Evolutionary conservation across 2,888 invertebrate species (phyloP).

Genomic region (Tyria jacobaeae): DNA sequence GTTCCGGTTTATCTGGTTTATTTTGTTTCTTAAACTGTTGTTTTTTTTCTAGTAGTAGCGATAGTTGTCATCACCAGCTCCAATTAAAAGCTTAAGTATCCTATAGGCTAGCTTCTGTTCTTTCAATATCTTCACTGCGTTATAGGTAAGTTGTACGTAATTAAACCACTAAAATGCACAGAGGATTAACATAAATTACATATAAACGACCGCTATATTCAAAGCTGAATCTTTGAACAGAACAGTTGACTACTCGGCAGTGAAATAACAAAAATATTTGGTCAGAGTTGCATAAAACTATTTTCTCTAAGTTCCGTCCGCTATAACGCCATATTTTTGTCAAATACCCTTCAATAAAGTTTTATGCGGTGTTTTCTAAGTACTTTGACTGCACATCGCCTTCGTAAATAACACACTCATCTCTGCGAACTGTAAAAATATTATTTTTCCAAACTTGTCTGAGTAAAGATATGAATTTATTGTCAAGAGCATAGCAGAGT

Average conservation of each 20-base stretch:
- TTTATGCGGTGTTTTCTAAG: slow-evolving; percentile 37
- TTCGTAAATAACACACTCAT: slow-evolving; percentile 43
- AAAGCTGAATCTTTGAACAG: neutral
- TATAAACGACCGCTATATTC: neutral
- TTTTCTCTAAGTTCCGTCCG: slow-evolving; percentile 1
- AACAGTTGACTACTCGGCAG: neutral
- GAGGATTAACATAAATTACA: no score
- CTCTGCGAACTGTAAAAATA: slow-evolving; percentile 40
- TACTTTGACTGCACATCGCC: slow-evolving; percentile 29
- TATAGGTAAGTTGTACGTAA: no score
- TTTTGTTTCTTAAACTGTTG: no score
- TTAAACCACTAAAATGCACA: no score
- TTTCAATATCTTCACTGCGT: no score
- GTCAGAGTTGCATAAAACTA: slow-evolving; percentile 1
- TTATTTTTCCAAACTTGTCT: slow-evolving; percentile 35
- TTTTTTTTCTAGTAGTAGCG: no score
- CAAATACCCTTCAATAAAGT: slow-evolving; percentile 36
- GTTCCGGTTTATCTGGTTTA: no score
- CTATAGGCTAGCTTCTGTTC: no score
- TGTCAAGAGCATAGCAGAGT: slow-evolving; percentile 12
- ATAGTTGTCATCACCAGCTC: neutral
- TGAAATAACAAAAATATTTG: slow-evolving; percentile 4
- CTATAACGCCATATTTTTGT: slow-evolving; percentile 31
- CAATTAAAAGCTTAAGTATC: no score
- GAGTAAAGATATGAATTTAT: slow-evolving; percentile 15